Evolutionary conservation across 2,888 invertebrate species (phyloP), one percentile per base, ranked within the genome.

Genomic region (Agrilus cyanescens): DNA sequence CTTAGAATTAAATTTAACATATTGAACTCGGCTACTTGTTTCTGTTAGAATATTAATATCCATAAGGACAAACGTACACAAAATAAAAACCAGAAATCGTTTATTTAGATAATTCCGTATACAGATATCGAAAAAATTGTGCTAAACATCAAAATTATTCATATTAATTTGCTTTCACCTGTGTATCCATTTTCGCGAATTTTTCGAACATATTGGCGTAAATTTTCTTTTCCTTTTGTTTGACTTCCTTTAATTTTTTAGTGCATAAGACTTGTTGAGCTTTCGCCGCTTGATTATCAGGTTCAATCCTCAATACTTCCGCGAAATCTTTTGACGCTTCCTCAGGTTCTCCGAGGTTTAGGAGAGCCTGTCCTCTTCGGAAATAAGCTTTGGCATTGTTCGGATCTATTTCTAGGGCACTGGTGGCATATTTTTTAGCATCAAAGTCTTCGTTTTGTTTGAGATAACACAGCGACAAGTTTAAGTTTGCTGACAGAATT

Each of bases 121-220:
- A 25, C 25, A 25, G 10, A 25, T 10, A 25, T 25, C 10, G 25
- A 25, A 25, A 25, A 20, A 25, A 25, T 10, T 25, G 8, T 25
- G 25, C 25, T 25, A 25, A 25, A 25, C 8, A 25, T 16, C 14
- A 39, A 29, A 18, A 10, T 25, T 25, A 5, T 20, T 20, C 2
- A 25, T 25, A 25, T 25, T 25, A 38, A 41, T 40, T 73, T 66
- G 70, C 74, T 44, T 60, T 66, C 63, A 82, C 83, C 80, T 83
- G 78, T 62, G 75, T 74, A 68, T 87, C 86, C 65, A 76, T 78
- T 53, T 81, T 77, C 4, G 86, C 86, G 69, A 93, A 85, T 68
- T 90, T 93, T 55, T 89, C 83, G 68, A 97, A 97, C 90, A 97
- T 94, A 66, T 90, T 91, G 12, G 85, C 85, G 66, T 91, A 97